These are phyloP conservation scores for Alaudala cheleensis DNA, from an alignment of 2,113 vertebrate species.

Conservation along the genomic window DNA sequence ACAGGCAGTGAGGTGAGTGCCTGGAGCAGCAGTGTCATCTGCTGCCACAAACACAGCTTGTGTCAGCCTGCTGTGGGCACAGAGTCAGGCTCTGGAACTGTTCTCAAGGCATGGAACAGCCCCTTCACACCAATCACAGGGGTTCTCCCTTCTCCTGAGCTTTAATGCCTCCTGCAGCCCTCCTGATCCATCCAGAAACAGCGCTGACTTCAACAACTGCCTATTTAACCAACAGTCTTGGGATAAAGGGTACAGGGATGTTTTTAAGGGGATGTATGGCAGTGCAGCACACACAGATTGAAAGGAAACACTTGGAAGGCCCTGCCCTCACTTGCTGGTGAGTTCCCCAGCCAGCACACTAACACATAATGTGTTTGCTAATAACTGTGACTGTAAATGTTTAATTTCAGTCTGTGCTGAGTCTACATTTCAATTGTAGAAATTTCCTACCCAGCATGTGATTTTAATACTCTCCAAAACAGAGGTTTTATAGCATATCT, in stretches of 20 bases:
- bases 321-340: background rate
- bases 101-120: background rate
- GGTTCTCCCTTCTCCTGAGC: background rate
- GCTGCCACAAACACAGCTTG: background rate
- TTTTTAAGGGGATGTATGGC: background rate
- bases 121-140: rapidly evolving
- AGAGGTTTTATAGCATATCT: constrained; percentile 27
- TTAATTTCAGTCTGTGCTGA: constrained; percentile 36
- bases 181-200: background rate
- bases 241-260: background rate
- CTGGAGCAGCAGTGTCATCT: background rate
- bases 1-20: background rate
- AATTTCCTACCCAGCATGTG: constrained; percentile 5
- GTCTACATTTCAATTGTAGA: constrained; percentile 21
- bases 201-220: background rate
- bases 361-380: background rate
- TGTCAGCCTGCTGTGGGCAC: background rate
- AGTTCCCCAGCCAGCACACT: background rate
- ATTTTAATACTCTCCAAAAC: constrained; percentile 39
- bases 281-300: background rate
- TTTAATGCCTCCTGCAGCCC: background rate
- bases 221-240: background rate
- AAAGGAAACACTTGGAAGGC: background rate
- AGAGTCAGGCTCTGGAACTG: rapidly evolving
- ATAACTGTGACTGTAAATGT: constrained; percentile 19